A percentile compares a stretch with the other conserved stretches of the same genome.
phyloP scores from a whole-genome alignment of 2,888 invertebrate genomes.

The Aphodius sticticus region DNA sequence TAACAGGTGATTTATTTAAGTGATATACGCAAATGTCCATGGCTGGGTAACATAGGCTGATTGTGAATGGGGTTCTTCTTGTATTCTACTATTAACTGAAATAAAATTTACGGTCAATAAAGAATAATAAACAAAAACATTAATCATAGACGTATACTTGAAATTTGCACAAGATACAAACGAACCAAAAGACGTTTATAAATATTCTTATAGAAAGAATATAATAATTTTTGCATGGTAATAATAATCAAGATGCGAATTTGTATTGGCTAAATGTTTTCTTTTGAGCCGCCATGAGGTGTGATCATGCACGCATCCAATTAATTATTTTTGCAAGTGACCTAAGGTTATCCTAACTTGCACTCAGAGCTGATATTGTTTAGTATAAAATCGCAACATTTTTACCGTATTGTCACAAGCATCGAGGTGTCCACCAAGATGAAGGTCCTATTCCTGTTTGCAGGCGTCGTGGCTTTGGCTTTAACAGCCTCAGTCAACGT shows the following conservation, averaged over 20 bases:
- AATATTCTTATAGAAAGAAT: not conserved
- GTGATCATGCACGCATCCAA: not conserved
- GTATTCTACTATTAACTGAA: no score
- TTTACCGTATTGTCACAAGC: not conserved
- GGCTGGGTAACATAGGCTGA: no score
- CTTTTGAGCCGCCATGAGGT: not conserved
- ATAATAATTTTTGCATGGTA: not conserved
- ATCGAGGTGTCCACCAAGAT: slow-evolving; percentile 18
- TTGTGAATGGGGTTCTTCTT: no score
- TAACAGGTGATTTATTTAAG: no score
- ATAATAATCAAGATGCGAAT: not conserved
- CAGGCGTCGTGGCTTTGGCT: slow-evolving; percentile 11
- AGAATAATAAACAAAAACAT: no score
- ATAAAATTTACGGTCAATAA: no score
- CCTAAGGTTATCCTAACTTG: not conserved
- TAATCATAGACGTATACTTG: no score
- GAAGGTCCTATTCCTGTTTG: slow-evolving; percentile 10
- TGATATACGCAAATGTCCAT: no score
- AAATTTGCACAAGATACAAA: no score
- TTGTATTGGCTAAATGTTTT: not conserved
- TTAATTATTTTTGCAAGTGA: not conserved
- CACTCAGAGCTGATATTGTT: not conserved
- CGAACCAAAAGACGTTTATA: no score
- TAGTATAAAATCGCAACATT: slow-evolving; percentile 7
- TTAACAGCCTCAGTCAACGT: slow-evolving; percentile 52